Percentiles rank a stretch among this genome's conserved stretches.
phyloP scores from a whole-genome alignment of 2,797 vertebrate species.

The Antennarius maculatus region DNA sequence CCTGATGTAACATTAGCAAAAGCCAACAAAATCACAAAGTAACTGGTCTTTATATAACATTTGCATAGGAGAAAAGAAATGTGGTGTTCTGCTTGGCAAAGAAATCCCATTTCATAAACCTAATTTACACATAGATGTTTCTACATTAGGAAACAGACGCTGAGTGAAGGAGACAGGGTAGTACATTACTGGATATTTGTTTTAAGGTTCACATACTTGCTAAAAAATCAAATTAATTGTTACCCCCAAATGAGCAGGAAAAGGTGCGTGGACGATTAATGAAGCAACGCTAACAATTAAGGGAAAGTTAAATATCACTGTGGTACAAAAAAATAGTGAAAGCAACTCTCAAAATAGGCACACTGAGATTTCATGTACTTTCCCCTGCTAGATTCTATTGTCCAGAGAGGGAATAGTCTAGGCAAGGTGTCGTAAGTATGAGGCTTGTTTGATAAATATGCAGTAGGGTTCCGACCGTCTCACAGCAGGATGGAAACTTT shows the following conservation, averaged over 20 bases:
- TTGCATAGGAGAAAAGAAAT: slow-evolving; percentile 5
- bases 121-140: slow-evolving; percentile 9
- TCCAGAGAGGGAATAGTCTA: slow-evolving; percentile 1
- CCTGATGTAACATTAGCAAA: slow-evolving; percentile 1
- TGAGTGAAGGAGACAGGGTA: slow-evolving; percentile 12
- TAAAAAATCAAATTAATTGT: not conserved
- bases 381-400: not conserved
- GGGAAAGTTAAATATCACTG: not conserved
- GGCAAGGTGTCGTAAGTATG: slow-evolving; percentile 24
- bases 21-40: slow-evolving; percentile 6
- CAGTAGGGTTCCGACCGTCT: slow-evolving; percentile 8
- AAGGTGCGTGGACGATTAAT: not conserved
- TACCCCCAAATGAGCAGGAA: not conserved
- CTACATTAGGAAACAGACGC: slow-evolving; percentile 4
- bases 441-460: not conserved
- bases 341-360: not conserved
- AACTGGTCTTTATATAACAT: slow-evolving; percentile 15
- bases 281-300: not conserved
- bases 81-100: slow-evolving; percentile 13
- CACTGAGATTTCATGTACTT: slow-evolving; percentile 7
- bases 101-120: slow-evolving; percentile 19
- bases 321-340: slow-evolving; percentile 11
- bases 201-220: not conserved
- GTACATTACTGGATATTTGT: not conserved
- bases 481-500: not conserved